These are phyloP conservation scores for Drosophila meridiana DNA, from an alignment of 2,888 invertebrate species.

Conservation along the genomic window DNA sequence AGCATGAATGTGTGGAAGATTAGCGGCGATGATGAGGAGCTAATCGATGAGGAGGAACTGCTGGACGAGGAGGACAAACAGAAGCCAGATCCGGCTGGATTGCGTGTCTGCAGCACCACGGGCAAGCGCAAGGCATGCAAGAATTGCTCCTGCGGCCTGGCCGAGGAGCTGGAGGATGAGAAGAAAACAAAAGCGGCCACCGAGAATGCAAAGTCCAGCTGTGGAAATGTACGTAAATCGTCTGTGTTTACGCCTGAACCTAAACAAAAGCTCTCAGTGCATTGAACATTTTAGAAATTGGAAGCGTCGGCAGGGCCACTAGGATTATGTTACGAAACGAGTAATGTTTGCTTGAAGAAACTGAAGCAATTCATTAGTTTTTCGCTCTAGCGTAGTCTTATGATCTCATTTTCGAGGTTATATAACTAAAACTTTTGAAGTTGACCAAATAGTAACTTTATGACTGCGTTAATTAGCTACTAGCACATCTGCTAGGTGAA, in stretches of 20 bases:
- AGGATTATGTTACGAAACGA: background rate
- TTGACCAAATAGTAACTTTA: background rate
- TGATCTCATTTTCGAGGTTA: background rate
- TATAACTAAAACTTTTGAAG: background rate
- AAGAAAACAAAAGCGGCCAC: slow-evolving; percentile 79
- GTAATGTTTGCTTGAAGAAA: background rate
- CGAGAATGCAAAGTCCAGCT: slow-evolving; percentile 93
- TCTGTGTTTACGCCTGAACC: background rate
- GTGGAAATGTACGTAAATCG: slow-evolving; percentile 94
- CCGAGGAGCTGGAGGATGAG: slow-evolving; percentile 94
- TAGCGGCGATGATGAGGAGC: slow-evolving; percentile 88
- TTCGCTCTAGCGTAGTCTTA: background rate
- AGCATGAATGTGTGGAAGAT: slow-evolving; percentile 91
- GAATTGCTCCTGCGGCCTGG: slow-evolving; percentile 98
- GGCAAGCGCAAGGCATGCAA: slow-evolving; percentile 98
- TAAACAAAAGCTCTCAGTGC: background rate
- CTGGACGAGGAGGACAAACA: slow-evolving; percentile 95
- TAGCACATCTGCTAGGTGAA: background rate
- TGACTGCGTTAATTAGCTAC: background rate
- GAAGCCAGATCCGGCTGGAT: slow-evolving; percentile 93
- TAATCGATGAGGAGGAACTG: slow-evolving; percentile 95
- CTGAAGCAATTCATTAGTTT: background rate
- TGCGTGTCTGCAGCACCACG: slow-evolving; percentile 94
- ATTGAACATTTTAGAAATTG: background rate
- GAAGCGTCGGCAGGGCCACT: background rate